Conservation (phyloP, 2,113 vertebrate species). For the Ptilonorhynchus violaceus region DNA sequence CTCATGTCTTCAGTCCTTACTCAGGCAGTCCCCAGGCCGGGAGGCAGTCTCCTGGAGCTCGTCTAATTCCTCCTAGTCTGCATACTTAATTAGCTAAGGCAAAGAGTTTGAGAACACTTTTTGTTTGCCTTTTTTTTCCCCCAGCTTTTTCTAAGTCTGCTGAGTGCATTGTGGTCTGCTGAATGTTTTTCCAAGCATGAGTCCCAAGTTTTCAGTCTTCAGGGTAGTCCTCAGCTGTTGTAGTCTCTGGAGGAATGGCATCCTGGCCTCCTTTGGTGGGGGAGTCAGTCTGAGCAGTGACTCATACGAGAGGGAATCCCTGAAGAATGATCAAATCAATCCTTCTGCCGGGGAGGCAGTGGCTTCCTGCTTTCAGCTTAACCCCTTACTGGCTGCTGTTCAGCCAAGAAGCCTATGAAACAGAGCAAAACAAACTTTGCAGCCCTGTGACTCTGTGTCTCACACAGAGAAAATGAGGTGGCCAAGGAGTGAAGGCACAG, state of each 20-base stretch:
- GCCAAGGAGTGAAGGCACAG: neutral
- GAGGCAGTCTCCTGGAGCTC: neutral
- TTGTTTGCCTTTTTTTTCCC: neutral
- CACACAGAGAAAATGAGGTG: neutral
- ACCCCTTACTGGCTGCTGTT: conserved; percentile 29
- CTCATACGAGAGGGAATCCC: conserved; percentile 85
- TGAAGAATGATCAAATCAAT: conserved; percentile 75
- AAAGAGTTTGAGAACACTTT: conserved; percentile 1
- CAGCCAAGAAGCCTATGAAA: neutral
- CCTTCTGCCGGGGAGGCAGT: conserved; percentile 25
- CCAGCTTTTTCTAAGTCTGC: neutral
- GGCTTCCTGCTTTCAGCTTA: conserved; percentile 33
- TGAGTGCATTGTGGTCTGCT: neutral
- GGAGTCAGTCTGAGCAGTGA: conserved; percentile 72
- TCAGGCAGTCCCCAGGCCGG: neutral
- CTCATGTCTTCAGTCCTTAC: neutral
- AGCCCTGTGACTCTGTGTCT: neutral
- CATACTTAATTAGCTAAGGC: neutral
- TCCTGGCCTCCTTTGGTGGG: conserved; percentile 57
- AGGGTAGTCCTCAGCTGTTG: conserved; percentile 65
- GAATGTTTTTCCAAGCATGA: conserved; percentile 21
- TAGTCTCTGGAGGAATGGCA: conserved; percentile 65
- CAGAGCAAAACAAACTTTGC: neutral
- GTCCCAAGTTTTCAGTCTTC: conserved; percentile 16
- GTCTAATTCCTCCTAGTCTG: neutral